These are phyloP conservation scores for Coptodon rendalli DNA, from an alignment of 2,113 vertebrate species.

Conservation along the genomic window DNA sequence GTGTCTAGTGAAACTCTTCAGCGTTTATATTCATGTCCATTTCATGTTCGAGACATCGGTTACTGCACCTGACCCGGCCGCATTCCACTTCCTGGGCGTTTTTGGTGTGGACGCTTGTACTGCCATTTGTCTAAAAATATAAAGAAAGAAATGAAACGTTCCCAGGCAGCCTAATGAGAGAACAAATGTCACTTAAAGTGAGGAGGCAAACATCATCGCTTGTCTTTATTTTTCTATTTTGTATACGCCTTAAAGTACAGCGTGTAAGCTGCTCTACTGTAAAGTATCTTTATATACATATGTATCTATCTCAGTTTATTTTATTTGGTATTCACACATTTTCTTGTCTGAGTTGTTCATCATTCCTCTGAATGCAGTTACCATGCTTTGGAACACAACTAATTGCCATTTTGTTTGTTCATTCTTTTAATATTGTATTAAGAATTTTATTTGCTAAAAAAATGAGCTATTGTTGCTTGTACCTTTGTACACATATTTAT, in stretches of 20 bases:
- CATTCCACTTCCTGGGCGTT: conserved; percentile 56
- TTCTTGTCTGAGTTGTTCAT: conserved; percentile 56
- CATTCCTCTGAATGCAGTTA: conserved; percentile 62
- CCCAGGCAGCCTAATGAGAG: conserved; percentile 56
- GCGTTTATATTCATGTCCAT: conserved; percentile 73
- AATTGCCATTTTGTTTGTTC: conserved; percentile 67
- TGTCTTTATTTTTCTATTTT: conserved; percentile 83
- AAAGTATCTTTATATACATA: conserved; percentile 78
- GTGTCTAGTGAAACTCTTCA: conserved; percentile 76
- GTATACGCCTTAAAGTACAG: conserved; percentile 84
- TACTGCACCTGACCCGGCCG: conserved; percentile 52
- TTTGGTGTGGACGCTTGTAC: conserved; percentile 60
- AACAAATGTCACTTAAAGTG: conserved; percentile 59
- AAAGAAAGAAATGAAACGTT: not conserved
- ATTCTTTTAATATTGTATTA: conserved; percentile 73
- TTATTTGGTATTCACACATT: conserved; percentile 50
- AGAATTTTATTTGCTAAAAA: conserved; percentile 73
- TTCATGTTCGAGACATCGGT: conserved; percentile 61
- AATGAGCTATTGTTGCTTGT: conserved; percentile 78
- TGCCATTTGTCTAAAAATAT: conserved; percentile 67
- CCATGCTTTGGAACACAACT: conserved; percentile 59
- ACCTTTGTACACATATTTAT: conserved; percentile 86
- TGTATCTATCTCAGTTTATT: conserved; percentile 65
- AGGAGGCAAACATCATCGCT: conserved; percentile 72
- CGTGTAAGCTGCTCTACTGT: conserved; percentile 76